Conservation (phyloP, 2,797 vertebrate species). For the Cynopterus sphinx region DNA sequence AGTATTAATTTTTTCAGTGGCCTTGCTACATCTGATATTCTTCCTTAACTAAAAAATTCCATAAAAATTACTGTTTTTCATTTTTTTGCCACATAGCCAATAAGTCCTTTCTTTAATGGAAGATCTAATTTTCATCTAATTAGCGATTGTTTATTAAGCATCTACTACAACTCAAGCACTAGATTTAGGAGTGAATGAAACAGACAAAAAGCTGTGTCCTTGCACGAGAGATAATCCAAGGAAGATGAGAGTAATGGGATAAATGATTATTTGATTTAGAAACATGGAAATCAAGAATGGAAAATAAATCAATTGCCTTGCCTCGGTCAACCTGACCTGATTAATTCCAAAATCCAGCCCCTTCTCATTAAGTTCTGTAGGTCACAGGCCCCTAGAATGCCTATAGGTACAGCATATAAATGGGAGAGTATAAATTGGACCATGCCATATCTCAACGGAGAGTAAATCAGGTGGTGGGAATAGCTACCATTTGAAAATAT, state of each 20-base stretch:
- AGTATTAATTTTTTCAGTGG: no score
- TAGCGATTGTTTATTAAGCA: neutral
- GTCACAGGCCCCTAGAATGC: no score
- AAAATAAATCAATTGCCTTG: neutral
- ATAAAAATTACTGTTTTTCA: neutral
- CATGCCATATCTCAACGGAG: neutral
- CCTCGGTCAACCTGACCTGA: neutral
- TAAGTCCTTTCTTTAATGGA: neutral
- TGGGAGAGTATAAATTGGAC: neutral
- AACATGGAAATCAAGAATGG: neutral
- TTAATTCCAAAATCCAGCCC: neutral
- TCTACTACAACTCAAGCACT: neutral
- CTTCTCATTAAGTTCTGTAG: no score
- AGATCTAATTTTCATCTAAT: neutral
- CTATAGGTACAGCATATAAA: neutral
- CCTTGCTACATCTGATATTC: no score
- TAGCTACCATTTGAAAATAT: neutral
- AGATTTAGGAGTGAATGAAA: neutral
- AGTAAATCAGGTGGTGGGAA: neutral
- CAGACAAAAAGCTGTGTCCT: neutral
- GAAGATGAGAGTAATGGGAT: neutral
- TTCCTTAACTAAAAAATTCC: no score
- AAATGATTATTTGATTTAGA: constrained; percentile 21
- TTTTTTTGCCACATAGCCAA: neutral
- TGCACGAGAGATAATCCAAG: neutral